phyloP scores from a whole-genome alignment of 2,113 vertebrate species.

The Chamaetylas fuelleborni region DNA sequence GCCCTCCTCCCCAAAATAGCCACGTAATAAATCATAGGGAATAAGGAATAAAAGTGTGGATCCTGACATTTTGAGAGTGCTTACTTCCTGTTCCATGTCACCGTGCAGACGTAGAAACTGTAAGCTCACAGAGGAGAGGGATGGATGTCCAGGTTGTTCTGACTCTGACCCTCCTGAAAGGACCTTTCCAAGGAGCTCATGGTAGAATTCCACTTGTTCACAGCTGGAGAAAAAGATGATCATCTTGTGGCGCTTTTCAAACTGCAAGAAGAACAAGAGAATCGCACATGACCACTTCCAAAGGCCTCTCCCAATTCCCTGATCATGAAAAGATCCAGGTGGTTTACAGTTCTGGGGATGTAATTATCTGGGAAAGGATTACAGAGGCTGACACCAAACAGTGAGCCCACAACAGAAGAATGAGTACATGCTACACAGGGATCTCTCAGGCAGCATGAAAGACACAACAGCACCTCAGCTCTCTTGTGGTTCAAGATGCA shows the following conservation, averaged over 20 bases:
- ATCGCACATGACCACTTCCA: neutral
- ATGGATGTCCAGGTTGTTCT: neutral
- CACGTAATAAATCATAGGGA: neutral
- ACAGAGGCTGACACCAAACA: neutral
- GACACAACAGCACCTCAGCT: neutral
- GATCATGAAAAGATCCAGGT: neutral
- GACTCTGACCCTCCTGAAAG: slow-evolving; percentile 52
- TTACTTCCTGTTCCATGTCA: slow-evolving; percentile 92
- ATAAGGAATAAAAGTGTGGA: neutral
- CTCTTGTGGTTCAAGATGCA: neutral
- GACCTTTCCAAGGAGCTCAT: slow-evolving; percentile 78
- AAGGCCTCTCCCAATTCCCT: neutral
- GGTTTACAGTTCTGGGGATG: neutral
- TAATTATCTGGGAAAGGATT: neutral
- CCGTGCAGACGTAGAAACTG: slow-evolving; percentile 87
- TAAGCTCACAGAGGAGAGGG: slow-evolving; percentile 9
- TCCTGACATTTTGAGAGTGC: neutral
- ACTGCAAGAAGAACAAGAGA: slow-evolving; percentile 67
- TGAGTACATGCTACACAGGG: neutral
- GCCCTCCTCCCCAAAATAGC: slow-evolving; percentile 35
- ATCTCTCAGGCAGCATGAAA: neutral
- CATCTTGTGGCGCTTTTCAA: slow-evolving; percentile 83
- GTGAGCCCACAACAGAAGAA: neutral
- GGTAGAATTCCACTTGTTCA: slow-evolving; percentile 91
- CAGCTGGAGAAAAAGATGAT: slow-evolving; percentile 92